Conservation (phyloP, 2,888 invertebrate species). For the Eilema caniola region DNA sequence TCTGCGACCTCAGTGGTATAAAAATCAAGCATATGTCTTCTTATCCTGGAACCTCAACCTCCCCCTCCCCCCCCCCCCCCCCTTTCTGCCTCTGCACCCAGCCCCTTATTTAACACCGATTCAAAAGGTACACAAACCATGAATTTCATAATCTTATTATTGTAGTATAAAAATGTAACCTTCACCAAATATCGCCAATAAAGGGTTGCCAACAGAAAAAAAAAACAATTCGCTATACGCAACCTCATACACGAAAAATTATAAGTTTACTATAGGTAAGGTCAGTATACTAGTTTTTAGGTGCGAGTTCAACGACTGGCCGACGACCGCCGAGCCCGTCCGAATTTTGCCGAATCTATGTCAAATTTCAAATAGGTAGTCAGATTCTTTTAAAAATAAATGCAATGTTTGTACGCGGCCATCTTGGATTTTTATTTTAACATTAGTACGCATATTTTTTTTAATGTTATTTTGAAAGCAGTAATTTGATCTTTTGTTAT, state of each 20-base stretch:
- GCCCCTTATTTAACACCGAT: too few relatives aligned
- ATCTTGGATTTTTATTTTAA: constrained; percentile 15
- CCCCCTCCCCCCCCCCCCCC: too few relatives aligned
- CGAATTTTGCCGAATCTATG: constrained; percentile 54
- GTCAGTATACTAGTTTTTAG: constrained; percentile 37
- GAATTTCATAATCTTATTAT: neutral
- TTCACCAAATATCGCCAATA: neutral
- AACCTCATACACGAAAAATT: constrained; percentile 17
- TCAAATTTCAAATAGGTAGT: constrained; percentile 45
- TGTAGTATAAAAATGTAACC: neutral
- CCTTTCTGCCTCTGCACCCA: too few relatives aligned
- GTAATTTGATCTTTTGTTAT: constrained; percentile 19
- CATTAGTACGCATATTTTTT: neutral
- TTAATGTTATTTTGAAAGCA: constrained; percentile 8
- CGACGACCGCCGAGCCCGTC: constrained; percentile 43
- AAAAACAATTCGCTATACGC: neutral
- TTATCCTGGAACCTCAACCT: too few relatives aligned
- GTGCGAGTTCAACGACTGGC: constrained; percentile 37
- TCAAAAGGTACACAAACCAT: neutral
- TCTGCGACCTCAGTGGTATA: too few relatives aligned
- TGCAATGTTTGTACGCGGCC: constrained; percentile 10
- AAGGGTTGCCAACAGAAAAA: constrained; percentile 5
- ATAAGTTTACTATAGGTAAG: constrained; percentile 44
- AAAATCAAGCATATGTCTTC: too few relatives aligned
- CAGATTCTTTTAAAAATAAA: constrained; percentile 18